Percentiles rank a stretch among this genome's conserved stretches.
Evolutionary conservation across 2,888 invertebrate species (phyloP).

Genomic region (Synergus umbraculus): DNA sequence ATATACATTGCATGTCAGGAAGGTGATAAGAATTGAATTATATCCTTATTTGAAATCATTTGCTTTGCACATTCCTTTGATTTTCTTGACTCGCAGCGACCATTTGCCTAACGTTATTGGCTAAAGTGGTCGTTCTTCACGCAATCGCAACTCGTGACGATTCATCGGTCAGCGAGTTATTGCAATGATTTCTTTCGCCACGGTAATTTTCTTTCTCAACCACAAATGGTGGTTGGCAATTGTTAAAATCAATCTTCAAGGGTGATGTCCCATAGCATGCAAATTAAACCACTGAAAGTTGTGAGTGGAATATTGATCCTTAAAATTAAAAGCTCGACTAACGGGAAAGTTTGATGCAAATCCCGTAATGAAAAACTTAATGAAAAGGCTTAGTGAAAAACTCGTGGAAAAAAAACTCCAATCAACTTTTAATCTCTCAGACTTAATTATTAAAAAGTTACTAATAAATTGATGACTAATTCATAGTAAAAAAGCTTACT

Average conservation of each 20-base stretch:
- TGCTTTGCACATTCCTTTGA: neutral
- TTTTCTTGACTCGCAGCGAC: neutral
- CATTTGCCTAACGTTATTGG: conserved; percentile 25
- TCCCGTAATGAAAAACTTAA: neutral
- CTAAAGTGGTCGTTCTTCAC: conserved; percentile 30
- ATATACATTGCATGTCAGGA: neutral
- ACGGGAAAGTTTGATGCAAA: neutral
- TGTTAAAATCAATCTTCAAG: conserved; percentile 26
- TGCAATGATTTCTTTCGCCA: conserved; percentile 33
- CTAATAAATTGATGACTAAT: too few relatives aligned
- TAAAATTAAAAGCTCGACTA: conserved; percentile 1
- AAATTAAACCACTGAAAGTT: neutral
- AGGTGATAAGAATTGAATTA: conserved; percentile 1
- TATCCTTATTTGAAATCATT: conserved; percentile 8
- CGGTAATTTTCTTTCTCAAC: conserved; percentile 35
- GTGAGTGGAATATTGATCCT: conserved; percentile 7
- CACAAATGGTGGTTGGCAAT: conserved; percentile 9
- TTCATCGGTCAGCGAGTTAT: conserved; percentile 35
- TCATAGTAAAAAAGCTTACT: too few relatives aligned
- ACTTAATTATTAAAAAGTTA: too few relatives aligned
- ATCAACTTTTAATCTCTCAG: too few relatives aligned
- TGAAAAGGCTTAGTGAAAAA: neutral
- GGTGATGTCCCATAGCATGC: conserved; percentile 13
- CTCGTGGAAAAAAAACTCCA: too few relatives aligned
- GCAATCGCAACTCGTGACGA: conserved; percentile 31